phyloP scores from a whole-genome alignment of 2,888 invertebrate species.

The Microchrysa polita region DNA sequence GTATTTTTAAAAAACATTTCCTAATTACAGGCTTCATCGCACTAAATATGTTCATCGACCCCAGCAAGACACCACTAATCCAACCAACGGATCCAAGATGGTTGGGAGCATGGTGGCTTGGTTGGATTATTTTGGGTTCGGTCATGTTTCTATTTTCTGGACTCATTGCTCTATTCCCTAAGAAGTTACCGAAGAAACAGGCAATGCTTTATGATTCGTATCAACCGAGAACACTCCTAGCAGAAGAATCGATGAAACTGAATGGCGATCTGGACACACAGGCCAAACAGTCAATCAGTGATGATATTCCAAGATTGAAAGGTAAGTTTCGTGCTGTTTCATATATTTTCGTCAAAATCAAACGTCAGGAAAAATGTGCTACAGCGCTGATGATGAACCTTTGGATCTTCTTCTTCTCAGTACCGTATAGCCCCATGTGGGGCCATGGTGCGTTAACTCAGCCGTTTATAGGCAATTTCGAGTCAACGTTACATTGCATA shows the following conservation, averaged over 20 bases:
- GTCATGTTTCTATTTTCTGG: constrained; percentile 70
- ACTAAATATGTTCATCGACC: constrained; percentile 70
- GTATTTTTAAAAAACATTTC: too few relatives aligned
- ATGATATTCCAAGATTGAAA: constrained; percentile 62
- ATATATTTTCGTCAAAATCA: background rate
- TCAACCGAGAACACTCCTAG: constrained; percentile 53
- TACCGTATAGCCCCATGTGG: too few relatives aligned
- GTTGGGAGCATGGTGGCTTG: constrained; percentile 83
- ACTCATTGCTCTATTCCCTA: constrained; percentile 73
- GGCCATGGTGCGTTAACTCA: too few relatives aligned
- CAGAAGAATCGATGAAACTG: constrained; percentile 58
- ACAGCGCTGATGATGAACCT: too few relatives aligned
- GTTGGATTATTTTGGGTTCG: constrained; percentile 67
- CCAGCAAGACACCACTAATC: constrained; percentile 69
- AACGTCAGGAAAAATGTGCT: too few relatives aligned
- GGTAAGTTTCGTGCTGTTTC: constrained; percentile 54
- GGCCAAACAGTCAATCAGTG: constrained; percentile 47
- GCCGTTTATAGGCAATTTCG: too few relatives aligned
- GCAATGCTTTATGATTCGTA: constrained; percentile 12
- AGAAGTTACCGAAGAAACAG: constrained; percentile 57
- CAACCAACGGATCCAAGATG: constrained; percentile 72
- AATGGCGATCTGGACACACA: constrained; percentile 57
- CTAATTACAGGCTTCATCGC: constrained; percentile 59
- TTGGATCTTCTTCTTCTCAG: too few relatives aligned
- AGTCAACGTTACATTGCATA: too few relatives aligned